phyloP scores from a whole-genome alignment of 2,797 vertebrate species.

The Arremon aurantiirostris region DNA sequence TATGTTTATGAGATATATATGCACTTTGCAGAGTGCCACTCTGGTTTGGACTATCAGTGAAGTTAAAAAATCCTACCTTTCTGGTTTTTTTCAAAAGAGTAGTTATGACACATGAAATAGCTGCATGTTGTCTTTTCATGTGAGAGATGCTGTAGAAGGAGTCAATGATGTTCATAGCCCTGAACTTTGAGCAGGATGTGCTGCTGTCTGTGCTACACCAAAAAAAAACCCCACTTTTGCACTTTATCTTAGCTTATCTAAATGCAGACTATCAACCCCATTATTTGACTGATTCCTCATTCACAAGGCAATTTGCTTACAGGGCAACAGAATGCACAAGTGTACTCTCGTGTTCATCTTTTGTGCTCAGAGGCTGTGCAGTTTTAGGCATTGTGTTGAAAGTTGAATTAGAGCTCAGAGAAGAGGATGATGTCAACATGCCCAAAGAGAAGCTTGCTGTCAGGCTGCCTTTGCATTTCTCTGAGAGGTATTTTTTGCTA shows the following conservation, averaged over 20 bases:
- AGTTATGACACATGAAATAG: background rate
- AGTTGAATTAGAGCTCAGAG: slow-evolving; percentile 52
- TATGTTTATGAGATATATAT: background rate
- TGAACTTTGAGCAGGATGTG: background rate
- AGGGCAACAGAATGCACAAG: slow-evolving; percentile 46
- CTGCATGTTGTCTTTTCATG: background rate
- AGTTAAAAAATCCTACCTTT: background rate
- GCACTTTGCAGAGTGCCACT: background rate
- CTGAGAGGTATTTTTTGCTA: slow-evolving; percentile 21
- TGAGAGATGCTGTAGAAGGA: background rate
- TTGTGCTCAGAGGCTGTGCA: background rate
- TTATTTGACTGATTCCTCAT: slow-evolving; percentile 54
- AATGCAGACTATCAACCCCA: slow-evolving; percentile 12
- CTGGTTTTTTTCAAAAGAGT: background rate
- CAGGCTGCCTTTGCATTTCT: slow-evolving; percentile 36
- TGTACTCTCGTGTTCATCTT: slow-evolving; percentile 34
- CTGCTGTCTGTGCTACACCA: background rate
- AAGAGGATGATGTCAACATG: slow-evolving; percentile 54
- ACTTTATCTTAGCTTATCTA: slow-evolving; percentile 26
- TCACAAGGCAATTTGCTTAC: slow-evolving; percentile 62
- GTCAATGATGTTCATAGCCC: background rate
- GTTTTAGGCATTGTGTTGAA: slow-evolving; percentile 51
- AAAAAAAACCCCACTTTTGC: background rate
- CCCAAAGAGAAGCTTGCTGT: slow-evolving; percentile 13
- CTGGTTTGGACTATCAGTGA: background rate